phyloP scores from a whole-genome alignment of 1,140 invertebrate genomes.

The Cherax destructor region DNA sequence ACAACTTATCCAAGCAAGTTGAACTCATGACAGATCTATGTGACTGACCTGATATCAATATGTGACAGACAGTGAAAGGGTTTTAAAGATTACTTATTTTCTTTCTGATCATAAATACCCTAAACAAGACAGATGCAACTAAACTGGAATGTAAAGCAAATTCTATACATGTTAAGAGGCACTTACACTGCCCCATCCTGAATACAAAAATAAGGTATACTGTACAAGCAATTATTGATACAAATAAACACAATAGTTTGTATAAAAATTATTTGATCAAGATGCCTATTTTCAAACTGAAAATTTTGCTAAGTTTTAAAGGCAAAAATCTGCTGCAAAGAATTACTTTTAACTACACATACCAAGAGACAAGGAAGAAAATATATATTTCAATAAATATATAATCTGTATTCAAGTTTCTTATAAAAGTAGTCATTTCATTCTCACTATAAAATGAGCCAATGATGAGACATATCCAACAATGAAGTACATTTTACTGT shows the following conservation, averaged over 20 bases:
- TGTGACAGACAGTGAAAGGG: too few relatives aligned
- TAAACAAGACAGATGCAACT: too few relatives aligned
- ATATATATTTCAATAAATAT: conserved; percentile 7
- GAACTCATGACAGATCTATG: too few relatives aligned
- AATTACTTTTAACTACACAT: background rate
- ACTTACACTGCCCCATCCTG: background rate
- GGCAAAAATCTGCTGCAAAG: background rate
- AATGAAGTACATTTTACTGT: background rate
- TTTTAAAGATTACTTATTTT: too few relatives aligned
- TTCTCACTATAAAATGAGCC: conserved; percentile 10
- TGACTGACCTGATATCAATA: too few relatives aligned
- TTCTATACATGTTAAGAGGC: background rate
- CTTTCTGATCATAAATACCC: too few relatives aligned
- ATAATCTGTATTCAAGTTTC: conserved; percentile 15
- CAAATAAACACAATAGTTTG: background rate
- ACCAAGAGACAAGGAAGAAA: conserved; percentile 5
- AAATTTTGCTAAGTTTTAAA: background rate
- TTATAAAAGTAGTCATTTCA: conserved; percentile 13
- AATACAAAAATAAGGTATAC: background rate
- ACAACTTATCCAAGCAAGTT: too few relatives aligned
- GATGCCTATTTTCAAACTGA: background rate
- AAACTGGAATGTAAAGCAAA: conserved; percentile 12
- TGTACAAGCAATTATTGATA: background rate
- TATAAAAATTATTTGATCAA: background rate
- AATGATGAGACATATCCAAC: background rate